Conservation (phyloP, 2,888 invertebrate species). For the Brenthis daphne region DNA sequence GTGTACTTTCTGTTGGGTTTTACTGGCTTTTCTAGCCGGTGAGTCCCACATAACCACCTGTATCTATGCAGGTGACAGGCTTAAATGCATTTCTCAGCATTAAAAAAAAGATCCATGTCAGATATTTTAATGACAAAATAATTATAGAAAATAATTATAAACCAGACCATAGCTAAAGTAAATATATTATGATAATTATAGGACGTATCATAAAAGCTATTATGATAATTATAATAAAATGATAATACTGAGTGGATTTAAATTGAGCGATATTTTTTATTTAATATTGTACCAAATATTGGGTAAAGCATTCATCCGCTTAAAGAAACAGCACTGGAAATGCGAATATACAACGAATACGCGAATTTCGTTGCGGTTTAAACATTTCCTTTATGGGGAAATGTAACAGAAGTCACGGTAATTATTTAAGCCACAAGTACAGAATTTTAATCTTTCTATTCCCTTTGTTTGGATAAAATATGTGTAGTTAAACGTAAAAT, state of each 20-base stretch:
- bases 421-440: conserved; percentile 16
- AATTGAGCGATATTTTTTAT: not conserved
- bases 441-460: conserved; percentile 3
- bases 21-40: too few relatives aligned
- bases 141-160: not conserved
- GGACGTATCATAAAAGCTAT: conserved; percentile 5
- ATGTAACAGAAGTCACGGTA: conserved; percentile 10
- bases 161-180: not conserved
- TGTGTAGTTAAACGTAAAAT: not conserved
- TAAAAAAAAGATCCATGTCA: too few relatives aligned
- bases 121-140: too few relatives aligned
- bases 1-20: too few relatives aligned
- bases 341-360: not conserved
- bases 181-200: conserved; percentile 3
- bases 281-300: not conserved
- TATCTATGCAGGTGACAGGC: too few relatives aligned
- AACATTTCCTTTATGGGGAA: not conserved
- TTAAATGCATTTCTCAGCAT: too few relatives aligned
- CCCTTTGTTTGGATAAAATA: not conserved
- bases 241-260: not conserved
- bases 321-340: not conserved
- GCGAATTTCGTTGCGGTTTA: conserved; percentile 2
- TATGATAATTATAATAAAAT: conserved; percentile 12
- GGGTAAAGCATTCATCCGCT: not conserved
- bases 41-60: too few relatives aligned